Evolutionary conservation across 2,888 invertebrate genomes (phyloP).

Genomic region (Pristionchus arcanus): DNA sequence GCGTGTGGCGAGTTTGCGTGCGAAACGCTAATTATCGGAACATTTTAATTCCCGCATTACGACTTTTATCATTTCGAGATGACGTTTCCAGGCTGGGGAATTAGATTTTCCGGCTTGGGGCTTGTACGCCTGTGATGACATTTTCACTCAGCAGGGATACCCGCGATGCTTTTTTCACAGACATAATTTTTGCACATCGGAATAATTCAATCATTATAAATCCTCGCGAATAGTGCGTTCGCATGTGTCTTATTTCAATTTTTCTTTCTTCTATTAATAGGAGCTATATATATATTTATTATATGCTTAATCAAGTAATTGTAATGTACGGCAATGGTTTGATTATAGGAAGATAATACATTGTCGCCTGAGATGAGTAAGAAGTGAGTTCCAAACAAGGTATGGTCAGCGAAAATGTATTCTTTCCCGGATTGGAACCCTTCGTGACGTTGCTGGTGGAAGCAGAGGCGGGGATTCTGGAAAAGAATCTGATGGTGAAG

Average conservation of each 20-base stretch:
- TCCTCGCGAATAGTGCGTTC: too few species aligned
- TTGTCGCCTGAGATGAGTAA: background rate
- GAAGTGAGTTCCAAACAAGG: background rate
- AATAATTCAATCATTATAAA: too few species aligned
- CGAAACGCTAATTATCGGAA: background rate
- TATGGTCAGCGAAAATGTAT: background rate
- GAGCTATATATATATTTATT: too few species aligned
- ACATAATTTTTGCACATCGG: too few species aligned
- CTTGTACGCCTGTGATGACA: too few species aligned
- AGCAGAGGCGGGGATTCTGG: constrained; percentile 55
- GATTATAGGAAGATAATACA: background rate
- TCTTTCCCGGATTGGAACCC: background rate
- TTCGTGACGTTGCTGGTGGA: constrained; percentile 26
- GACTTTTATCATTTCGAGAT: background rate
- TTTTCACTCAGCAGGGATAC: too few species aligned
- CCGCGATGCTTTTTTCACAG: too few species aligned
- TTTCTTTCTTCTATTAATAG: too few species aligned
- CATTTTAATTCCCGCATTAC: background rate
- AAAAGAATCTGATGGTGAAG: constrained; percentile 57
- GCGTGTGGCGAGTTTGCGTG: too few species aligned
- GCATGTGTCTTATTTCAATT: too few species aligned
- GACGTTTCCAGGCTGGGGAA: background rate
- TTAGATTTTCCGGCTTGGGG: background rate
- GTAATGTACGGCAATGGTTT: background rate
- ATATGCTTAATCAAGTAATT: too few species aligned